Evolutionary conservation across 2,113 vertebrate species (phyloP), one percentile per base, ranked within the genome.

Genomic region (Melanostigma gelatinosum): DNA sequence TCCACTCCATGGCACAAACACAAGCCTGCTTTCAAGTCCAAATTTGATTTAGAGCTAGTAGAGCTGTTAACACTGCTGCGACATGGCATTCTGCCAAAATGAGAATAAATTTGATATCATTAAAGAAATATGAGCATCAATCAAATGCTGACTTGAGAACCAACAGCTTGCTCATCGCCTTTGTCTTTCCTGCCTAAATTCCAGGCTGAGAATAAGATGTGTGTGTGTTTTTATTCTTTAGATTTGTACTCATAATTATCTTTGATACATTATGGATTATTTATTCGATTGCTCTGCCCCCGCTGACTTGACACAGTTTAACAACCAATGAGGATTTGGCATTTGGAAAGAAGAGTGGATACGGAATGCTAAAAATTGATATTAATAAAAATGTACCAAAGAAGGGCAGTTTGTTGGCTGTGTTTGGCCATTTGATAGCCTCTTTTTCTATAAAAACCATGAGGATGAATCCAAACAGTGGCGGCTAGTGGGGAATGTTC

Each of bases 241-340:
- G 54, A 86, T 52, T 32, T 66, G 68, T 40, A 7, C 67, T 72
- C 77, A 69, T 83, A 80, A 86, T 87, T 70, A 88, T 84, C 78
- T 72, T 82, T 80, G 72, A 84, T 72, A 71, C 50, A 42, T 77
- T 60, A 77, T 80, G 77, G 71, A 75, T 84, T 82, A 85, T 90
- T 82, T 77, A 83, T 83, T 70, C 3, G 10, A 55, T 75, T 27
- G 48, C 75, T 73, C 66, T 69, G 4, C 72, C 66, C 64, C 80
- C 0, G 18, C 1, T 60, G 74, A 58, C 73, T 81, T 73, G 85
- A 57, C 85, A 58, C 48, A 81, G 66, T 80, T 81, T 44, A 78
- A 46, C 46, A 80, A 27, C 62, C 40, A 79, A 78, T 71, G 44
- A 80, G 50, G 46, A 50, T 18, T 79, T 76, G 57, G 36, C 34